A percentile compares a stretch with the other conserved stretches of the same genome.
Conservation (phyloP, 2,113 vertebrate genomes). For the Thymallus thymallus region DNA sequence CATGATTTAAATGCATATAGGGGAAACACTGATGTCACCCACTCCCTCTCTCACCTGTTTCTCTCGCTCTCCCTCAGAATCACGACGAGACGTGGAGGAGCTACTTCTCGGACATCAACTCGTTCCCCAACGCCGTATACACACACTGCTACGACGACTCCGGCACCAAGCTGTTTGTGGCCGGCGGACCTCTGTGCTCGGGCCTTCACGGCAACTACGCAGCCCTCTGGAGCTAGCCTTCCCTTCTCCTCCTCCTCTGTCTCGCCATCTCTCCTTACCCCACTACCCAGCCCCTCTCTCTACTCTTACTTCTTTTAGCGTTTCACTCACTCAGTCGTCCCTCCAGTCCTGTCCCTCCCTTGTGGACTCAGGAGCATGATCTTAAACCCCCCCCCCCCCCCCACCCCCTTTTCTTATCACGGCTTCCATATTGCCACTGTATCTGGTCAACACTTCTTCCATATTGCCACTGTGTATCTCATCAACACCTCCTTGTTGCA, state of each 20-base stretch:
- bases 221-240: conserved; percentile 92
- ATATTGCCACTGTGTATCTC: conserved; percentile 41
- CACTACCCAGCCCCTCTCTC: conserved; percentile 34
- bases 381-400: conserved; percentile 18
- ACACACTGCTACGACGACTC: conserved; percentile 98
- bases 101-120: conserved; percentile 97
- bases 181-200: conserved; percentile 94
- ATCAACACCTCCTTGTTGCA: background rate
- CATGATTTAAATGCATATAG: no score
- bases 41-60: background rate
- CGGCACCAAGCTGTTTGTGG: conserved; percentile 96
- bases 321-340: conserved; percentile 23
- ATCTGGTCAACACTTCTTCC: conserved; percentile 29
- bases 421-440: conserved; percentile 47
- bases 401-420: conserved; percentile 20
- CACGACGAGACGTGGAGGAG: conserved; percentile 98
- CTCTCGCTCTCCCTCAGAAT: conserved; percentile 73
- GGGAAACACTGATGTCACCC: background rate
- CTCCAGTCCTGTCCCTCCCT: conserved; percentile 24
- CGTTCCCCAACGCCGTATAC: conserved; percentile 98
- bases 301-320: conserved; percentile 10
- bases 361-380: conserved; percentile 67
- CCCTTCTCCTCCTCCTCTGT: conserved; percentile 5
- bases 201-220: conserved; percentile 98
- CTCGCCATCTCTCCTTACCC: conserved; percentile 26